Base-by-base conservation (phyloP, 2,113 vertebrate genomes). In the Proteles cristata region DNA sequence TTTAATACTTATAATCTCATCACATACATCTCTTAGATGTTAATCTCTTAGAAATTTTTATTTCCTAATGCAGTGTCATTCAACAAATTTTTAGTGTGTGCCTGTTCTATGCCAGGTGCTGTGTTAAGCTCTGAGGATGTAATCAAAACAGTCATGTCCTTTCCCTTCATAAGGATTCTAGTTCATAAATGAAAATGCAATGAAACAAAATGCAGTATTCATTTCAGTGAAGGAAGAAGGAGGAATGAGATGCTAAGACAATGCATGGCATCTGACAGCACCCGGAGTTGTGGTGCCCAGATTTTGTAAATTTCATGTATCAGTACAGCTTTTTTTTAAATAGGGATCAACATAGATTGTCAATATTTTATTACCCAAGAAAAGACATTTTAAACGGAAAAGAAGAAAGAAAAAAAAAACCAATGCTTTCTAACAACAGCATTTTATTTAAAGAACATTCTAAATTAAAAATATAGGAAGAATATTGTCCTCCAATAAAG, bases 401-500 rank as follows among this genome's bases (percentile, higher is more conserved):
- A 43, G 7, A 68, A 55, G 43, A 45, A 83, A 58, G n/a, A 31
- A 71, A 90, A 28, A 69, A 43, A 8, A 10, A 53, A 61, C 28
- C 23, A 80, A 16, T 69, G 10, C 63, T 50, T 96, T 92, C 63
- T 69, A 71, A 55, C 9, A 94, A 65, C 9, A 89, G 53, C 35
- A 31, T 84, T 97, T 89, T 48, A 88, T 90, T 96, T 69, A 83
- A 96, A 92, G 76, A 23, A 79, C 63, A 77, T 68, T 93, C 93
- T 92, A 88, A 94, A 39, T 76, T 91, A 77, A 89, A 94, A 69
- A 91, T 85, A 11, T 63, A 93, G 61, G 45, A 48, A 95, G 31
- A 81, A 69, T 12, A 80, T 48, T 45, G 31, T 82, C 10, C 88
- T 88, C 88, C 58, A 77, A 89, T 97, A 15, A 66, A 43, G 28